These are phyloP conservation scores for Bimastos eiseni DNA, from an alignment of 2,888 invertebrate genomes.

Conservation along the genomic window DNA sequence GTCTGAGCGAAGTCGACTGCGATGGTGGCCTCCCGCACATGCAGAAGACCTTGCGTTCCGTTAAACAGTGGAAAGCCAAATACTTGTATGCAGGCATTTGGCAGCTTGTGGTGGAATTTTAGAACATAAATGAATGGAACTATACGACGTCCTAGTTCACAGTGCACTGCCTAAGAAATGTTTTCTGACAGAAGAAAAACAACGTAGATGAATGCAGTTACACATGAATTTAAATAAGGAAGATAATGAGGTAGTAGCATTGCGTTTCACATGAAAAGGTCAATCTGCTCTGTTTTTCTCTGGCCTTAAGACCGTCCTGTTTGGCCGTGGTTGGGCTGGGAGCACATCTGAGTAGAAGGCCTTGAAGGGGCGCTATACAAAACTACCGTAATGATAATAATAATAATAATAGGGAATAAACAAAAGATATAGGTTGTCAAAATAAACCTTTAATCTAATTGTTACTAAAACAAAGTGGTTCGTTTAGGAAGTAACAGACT, in stretches of 20 bases:
- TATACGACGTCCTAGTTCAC: too few relatives aligned
- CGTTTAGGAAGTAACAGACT: neutral
- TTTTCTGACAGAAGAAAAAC: neutral
- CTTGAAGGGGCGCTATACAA: too few relatives aligned
- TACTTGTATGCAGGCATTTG: neutral
- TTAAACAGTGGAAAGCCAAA: too few relatives aligned
- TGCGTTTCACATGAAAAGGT: too few relatives aligned
- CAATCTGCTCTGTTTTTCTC: too few relatives aligned
- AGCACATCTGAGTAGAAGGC: too few relatives aligned
- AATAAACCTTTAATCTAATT: neutral
- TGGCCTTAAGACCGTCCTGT: too few relatives aligned
- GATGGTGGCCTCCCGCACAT: conserved; percentile 6
- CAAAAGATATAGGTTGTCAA: neutral
- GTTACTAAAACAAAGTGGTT: neutral
- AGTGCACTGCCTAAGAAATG: neutral
- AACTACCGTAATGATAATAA: too few relatives aligned
- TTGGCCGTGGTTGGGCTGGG: too few relatives aligned
- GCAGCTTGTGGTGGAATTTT: neutral
- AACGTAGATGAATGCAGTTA: neutral
- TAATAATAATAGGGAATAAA: neutral
- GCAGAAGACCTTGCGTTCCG: neutral
- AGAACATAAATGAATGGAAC: neutral
- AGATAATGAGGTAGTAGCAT: too few relatives aligned
- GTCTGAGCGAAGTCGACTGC: neutral
- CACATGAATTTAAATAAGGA: too few relatives aligned